A percentile compares a stretch with the other conserved stretches of the same genome.
Evolutionary conservation across 2,888 invertebrate species (phyloP).

Genomic region (Therioaphis trifolii): DNA sequence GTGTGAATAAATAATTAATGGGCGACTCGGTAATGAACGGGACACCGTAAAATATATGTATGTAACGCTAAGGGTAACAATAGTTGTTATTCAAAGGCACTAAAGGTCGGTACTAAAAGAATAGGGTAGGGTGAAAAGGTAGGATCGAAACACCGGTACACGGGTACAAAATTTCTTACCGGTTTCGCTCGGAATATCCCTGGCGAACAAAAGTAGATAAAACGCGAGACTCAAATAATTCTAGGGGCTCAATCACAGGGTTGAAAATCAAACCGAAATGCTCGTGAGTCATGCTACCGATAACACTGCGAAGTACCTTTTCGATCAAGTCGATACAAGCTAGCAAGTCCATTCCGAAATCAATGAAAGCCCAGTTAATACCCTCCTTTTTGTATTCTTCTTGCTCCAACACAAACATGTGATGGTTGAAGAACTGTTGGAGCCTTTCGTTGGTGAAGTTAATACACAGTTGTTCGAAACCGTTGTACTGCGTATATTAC

Average conservation of each 20-base stretch:
- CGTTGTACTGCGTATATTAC: conserved; percentile 81
- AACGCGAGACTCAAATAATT: conserved; percentile 19
- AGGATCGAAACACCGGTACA: conserved; percentile 9
- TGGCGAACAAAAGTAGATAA: neutral
- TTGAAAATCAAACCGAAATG: conserved; percentile 51
- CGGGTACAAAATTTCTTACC: conserved; percentile 32
- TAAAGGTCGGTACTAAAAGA: neutral
- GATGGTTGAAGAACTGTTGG: conserved; percentile 99
- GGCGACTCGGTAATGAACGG: neutral
- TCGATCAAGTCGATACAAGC: conserved; percentile 99
- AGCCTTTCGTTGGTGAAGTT: conserved; percentile 99
- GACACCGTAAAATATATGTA: neutral
- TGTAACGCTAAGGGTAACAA: neutral
- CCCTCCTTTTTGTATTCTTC: conserved; percentile 98
- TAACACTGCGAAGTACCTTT: conserved; percentile 76
- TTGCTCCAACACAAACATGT: conserved; percentile 99
- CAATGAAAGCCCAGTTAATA: conserved; percentile 98
- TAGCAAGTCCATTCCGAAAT: conserved; percentile 98
- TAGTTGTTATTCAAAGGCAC: neutral
- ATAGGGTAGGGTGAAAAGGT: no score
- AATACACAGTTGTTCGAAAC: conserved; percentile 99
- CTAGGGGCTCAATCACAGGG: conserved; percentile 13
- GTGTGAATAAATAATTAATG: neutral
- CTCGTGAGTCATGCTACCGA: neutral
- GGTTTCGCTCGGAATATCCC: conserved; percentile 26